Evolutionary conservation across 2,888 invertebrate genomes (phyloP).

Genomic region (Himalopsyche kuldschensis): DNA sequence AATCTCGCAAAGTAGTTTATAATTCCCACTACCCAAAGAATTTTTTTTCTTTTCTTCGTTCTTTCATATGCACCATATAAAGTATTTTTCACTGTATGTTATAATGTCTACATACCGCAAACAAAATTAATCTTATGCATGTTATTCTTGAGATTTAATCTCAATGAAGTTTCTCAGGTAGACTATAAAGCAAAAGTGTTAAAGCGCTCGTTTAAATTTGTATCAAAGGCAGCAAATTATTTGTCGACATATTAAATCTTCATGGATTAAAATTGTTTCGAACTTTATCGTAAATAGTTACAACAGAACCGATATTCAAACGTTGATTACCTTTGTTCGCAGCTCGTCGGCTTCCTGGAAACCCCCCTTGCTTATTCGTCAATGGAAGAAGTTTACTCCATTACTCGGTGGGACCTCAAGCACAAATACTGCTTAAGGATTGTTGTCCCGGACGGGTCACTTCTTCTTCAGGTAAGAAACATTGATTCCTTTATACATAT

Average conservation of each 20-base stretch:
- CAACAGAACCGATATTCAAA: neutral
- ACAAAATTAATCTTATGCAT: too few species aligned
- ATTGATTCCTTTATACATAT: neutral
- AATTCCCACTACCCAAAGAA: too few species aligned
- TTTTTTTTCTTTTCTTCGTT: too few species aligned
- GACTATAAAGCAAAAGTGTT: too few species aligned
- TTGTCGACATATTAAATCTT: neutral
- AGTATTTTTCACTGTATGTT: too few species aligned
- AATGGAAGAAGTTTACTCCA: slow-evolving; percentile 77
- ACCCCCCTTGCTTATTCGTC: slow-evolving; percentile 68
- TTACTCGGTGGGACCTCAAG: slow-evolving; percentile 77
- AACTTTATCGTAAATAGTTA: neutral
- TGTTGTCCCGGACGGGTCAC: slow-evolving; percentile 73
- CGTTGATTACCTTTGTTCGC: slow-evolving; percentile 45
- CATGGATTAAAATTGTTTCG: neutral
- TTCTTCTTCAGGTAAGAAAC: slow-evolving; percentile 66
- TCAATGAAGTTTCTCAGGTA: too few species aligned
- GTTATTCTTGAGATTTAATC: too few species aligned
- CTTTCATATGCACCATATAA: too few species aligned
- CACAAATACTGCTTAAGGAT: slow-evolving; percentile 78
- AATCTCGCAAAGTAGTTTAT: too few species aligned
- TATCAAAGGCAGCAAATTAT: too few species aligned
- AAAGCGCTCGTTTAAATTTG: too few species aligned
- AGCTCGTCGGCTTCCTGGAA: slow-evolving; percentile 69
- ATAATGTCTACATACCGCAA: too few species aligned